Conservation (phyloP, 2,888 invertebrate genomes). For the Euspilapteryx auroguttella region DNA sequence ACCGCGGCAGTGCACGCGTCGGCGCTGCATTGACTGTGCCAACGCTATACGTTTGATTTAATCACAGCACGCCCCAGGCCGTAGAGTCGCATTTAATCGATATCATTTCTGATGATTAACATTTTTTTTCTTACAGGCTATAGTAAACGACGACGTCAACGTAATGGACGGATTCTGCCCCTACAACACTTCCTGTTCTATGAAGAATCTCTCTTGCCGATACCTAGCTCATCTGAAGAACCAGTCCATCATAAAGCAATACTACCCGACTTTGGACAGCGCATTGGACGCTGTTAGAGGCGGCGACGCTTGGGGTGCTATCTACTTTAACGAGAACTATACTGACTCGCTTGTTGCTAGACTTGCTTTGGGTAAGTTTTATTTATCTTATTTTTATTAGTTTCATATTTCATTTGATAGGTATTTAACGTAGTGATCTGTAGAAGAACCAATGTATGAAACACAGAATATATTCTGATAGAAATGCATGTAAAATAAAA, state of each 20-base stretch:
- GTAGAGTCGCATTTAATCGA: too few species aligned
- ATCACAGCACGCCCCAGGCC: too few species aligned
- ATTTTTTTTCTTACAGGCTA: constrained; percentile 26
- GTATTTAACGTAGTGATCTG: too few species aligned
- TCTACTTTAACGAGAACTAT: constrained; percentile 89
- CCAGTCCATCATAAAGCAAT: constrained; percentile 68
- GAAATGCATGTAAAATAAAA: too few species aligned
- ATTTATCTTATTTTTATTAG: too few species aligned
- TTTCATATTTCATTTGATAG: too few species aligned
- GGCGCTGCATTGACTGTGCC: too few species aligned
- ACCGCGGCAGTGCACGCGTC: too few species aligned
- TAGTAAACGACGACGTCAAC: constrained; percentile 47
- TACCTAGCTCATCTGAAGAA: constrained; percentile 77
- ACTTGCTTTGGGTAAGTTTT: constrained; percentile 66
- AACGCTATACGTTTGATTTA: too few species aligned
- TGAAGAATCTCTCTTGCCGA: constrained; percentile 75
- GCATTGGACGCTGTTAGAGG: constrained; percentile 73
- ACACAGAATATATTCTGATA: too few species aligned
- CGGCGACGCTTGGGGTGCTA: constrained; percentile 86
- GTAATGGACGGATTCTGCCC: constrained; percentile 51
- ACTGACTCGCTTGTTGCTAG: constrained; percentile 83
- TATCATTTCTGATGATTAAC: too few species aligned
- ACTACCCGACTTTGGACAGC: constrained; percentile 65
- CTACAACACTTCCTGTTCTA: constrained; percentile 66
- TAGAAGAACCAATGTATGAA: too few species aligned